A percentile compares a stretch with the other conserved stretches of the same genome.
Conservation (phyloP, 1,140 invertebrate species). For the Anastrepha obliqua region DNA sequence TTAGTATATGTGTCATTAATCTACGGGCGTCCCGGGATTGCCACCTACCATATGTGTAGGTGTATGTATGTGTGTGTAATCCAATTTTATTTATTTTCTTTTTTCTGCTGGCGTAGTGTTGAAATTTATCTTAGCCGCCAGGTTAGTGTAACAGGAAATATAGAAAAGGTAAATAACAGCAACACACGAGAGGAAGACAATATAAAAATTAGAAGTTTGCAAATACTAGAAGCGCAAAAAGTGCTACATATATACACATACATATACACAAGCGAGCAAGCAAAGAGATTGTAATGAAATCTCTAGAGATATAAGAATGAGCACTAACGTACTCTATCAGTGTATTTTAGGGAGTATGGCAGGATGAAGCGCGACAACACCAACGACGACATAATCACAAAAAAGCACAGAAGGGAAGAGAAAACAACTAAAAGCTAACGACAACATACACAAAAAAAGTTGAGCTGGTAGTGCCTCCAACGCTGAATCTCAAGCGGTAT, state of each 20-base stretch:
- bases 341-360: neutral
- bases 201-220: neutral
- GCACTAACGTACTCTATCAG: neutral
- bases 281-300: slow-evolving; percentile 41
- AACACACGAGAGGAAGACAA: neutral
- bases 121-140: slow-evolving; percentile 25
- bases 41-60: no score
- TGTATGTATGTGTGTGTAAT: no score
- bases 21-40: neutral
- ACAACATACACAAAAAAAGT: neutral
- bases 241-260: no score
- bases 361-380: neutral
- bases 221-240: slow-evolving; percentile 3
- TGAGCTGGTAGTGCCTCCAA: neutral
- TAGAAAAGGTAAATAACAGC: neutral
- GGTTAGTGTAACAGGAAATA: neutral
- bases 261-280: neutral
- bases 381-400: neutral
- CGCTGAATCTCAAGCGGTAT: neutral
- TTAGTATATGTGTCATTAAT: neutral
- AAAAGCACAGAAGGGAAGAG: neutral
- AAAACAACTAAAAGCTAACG: neutral
- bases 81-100: neutral
- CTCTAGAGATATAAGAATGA: neutral
- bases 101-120: neutral